These are phyloP conservation scores for Cataglyphis altisquamis DNA, from an alignment of 2,888 invertebrate species.

Conservation along the genomic window DNA sequence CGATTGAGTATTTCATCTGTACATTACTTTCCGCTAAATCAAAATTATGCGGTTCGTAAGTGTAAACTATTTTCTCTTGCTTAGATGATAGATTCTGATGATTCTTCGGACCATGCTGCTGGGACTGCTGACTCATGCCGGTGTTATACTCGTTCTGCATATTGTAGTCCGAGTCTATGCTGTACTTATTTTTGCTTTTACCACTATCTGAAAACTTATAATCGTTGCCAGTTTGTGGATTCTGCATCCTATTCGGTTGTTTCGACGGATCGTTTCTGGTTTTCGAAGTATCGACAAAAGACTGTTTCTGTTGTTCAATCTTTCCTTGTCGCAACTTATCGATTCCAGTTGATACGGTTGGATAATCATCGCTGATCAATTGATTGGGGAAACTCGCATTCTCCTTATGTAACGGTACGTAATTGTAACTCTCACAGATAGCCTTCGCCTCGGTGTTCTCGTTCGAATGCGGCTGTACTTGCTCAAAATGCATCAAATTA, in stretches of 20 bases:
- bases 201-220: conserved; percentile 79
- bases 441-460: conserved; percentile 78
- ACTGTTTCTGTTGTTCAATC: conserved; percentile 77
- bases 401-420: conserved; percentile 80
- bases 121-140: conserved; percentile 75
- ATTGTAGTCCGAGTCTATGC: conserved; percentile 80
- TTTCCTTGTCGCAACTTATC: conserved; percentile 81
- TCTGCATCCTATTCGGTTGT: conserved; percentile 76
- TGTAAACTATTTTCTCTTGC: conserved; percentile 80
- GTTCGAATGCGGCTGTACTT: conserved; percentile 64
- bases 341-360: conserved; percentile 63
- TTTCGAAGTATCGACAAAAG: conserved; percentile 80
- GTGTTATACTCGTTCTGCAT: conserved; percentile 80
- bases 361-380: conserved; percentile 73
- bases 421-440: conserved; percentile 82
- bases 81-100: conserved; percentile 76
- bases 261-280: conserved; percentile 77
- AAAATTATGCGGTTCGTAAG: conserved; percentile 81
- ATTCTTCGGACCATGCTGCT: conserved; percentile 73
- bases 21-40: conserved; percentile 78
- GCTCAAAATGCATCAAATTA: conserved; percentile 77
- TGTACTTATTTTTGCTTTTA: conserved; percentile 82
- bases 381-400: conserved; percentile 72
- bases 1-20: conserved; percentile 80
- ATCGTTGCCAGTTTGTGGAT: conserved; percentile 75